These are phyloP conservation scores for Drosophila sordidula DNA, from an alignment of 2,888 invertebrate species.

Conservation along the genomic window DNA sequence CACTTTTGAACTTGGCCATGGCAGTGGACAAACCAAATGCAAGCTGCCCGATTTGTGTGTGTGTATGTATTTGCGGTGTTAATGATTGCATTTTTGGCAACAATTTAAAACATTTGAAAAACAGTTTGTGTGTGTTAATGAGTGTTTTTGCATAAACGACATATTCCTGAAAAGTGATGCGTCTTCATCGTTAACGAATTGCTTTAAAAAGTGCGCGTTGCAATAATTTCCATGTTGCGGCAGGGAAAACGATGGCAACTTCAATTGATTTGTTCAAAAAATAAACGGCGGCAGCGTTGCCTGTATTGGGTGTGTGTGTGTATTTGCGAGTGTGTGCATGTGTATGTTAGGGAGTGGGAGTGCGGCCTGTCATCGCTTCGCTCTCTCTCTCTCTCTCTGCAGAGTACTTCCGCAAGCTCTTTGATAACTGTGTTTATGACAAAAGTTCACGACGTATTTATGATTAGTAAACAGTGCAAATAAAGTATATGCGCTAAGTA, in stretches of 20 bases:
- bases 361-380: constrained; percentile 10
- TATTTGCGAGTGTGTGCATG: constrained; percentile 7
- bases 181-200: not conserved
- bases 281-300: constrained; percentile 3
- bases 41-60: constrained; percentile 33
- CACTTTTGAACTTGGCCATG: constrained; percentile 71
- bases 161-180: not conserved
- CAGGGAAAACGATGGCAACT: constrained; percentile 36
- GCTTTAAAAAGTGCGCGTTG: not conserved
- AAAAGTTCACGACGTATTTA: constrained; percentile 18
- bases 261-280: constrained; percentile 68
- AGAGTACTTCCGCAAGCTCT: constrained; percentile 17
- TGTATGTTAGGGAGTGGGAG: constrained; percentile 8
- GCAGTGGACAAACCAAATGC: constrained; percentile 48
- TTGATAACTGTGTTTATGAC: constrained; percentile 18
- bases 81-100: constrained; percentile 33
- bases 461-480: constrained; percentile 21
- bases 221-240: constrained; percentile 50
- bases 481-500: not conserved
- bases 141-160: not conserved
- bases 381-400: not conserved
- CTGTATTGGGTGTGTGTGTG: not conserved
- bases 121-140: constrained; percentile 3
- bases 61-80: constrained; percentile 32
- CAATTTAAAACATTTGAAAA: constrained; percentile 1